Conservation (phyloP, 2,797 vertebrate genomes). For the Austrolebias charrua region DNA sequence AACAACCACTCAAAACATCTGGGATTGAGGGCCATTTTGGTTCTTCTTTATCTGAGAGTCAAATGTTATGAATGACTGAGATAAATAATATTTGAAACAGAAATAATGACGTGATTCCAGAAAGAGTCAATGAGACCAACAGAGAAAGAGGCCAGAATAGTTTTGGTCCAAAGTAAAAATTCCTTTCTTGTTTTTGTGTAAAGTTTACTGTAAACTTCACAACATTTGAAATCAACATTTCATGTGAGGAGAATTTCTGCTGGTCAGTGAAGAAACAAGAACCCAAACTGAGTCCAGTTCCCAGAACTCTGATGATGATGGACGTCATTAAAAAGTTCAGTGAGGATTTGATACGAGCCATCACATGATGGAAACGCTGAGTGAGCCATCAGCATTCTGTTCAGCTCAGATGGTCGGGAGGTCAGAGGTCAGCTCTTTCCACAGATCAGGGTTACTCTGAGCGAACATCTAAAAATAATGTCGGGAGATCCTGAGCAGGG, state of each 20-base stretch:
- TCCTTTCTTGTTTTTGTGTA: no score
- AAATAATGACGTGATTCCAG: not conserved
- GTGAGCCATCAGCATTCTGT: not conserved
- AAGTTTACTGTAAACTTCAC: no score
- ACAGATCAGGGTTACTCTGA: constrained; percentile 11
- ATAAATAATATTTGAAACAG: not conserved
- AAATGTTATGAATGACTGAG: not conserved
- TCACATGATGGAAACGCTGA: constrained; percentile 1
- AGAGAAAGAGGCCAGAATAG: not conserved
- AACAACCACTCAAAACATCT: no score
- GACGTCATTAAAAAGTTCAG: not conserved
- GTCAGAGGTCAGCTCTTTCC: constrained; percentile 43
- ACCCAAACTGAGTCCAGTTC: not conserved
- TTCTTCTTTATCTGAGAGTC: not conserved
- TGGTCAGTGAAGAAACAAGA: not conserved
- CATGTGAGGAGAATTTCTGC: no score
- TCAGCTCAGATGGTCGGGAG: constrained; percentile 13
- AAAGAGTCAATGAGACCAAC: not conserved
- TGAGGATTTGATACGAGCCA: not conserved
- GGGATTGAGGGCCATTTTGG: not conserved
- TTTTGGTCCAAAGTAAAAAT: not conserved
- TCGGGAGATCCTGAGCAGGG: constrained; percentile 85
- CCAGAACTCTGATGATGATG: not conserved
- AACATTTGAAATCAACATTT: no score
- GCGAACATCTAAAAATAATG: constrained; percentile 55